Evolutionary conservation across 2,113 vertebrate genomes (phyloP).

Genomic region (Ophthalmolycus amberensis): DNA sequence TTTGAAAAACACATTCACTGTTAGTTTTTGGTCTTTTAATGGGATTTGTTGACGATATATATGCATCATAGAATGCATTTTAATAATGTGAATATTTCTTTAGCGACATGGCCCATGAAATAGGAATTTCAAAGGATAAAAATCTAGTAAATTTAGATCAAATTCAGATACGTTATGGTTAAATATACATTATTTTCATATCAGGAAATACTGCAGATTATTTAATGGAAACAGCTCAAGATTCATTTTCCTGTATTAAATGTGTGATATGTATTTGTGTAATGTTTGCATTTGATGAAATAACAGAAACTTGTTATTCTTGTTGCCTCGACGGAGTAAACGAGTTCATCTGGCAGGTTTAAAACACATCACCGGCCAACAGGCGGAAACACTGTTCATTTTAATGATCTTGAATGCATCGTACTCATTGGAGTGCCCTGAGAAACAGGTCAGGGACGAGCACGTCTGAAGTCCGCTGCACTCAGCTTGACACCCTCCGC

Average conservation of each 20-base stretch:
- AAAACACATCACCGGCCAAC: not conserved
- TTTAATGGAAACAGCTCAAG: not conserved
- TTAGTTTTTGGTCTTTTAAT: no score
- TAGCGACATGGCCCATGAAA: not conserved
- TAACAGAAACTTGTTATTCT: not conserved
- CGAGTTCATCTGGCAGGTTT: not conserved
- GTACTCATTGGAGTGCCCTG: not conserved
- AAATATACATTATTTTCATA: not conserved
- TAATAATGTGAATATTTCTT: not conserved
- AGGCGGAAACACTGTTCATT: slow-evolving; percentile 43
- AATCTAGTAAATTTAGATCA: not conserved
- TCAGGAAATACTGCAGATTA: not conserved
- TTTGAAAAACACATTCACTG: no score
- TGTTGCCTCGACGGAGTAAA: not conserved
- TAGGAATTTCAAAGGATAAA: not conserved
- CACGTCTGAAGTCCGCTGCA: slow-evolving; percentile 26
- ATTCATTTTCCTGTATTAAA: not conserved
- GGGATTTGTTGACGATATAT: no score
- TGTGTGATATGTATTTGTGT: not conserved
- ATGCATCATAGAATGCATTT: not conserved
- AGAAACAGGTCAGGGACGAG: slow-evolving; percentile 66
- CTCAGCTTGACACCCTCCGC: slow-evolving; percentile 16
- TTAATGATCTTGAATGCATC: slow-evolving; percentile 38
- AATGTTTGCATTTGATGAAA: not conserved
- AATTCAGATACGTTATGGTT: not conserved